Base-by-base conservation (phyloP, 2,888 invertebrate species). In the Diplazon laetatorius region DNA sequence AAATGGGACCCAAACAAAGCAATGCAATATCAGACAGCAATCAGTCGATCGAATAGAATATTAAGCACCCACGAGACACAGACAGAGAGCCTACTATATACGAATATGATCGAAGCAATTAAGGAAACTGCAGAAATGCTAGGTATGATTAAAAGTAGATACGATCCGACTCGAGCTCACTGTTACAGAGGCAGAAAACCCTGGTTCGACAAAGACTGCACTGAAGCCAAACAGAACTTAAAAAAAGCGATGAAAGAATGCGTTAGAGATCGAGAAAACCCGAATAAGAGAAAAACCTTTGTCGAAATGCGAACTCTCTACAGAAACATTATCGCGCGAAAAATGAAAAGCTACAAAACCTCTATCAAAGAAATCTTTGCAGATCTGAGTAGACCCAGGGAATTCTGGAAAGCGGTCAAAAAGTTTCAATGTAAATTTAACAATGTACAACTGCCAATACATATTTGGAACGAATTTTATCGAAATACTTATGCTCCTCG, bases 131-230 rank as follows among this genome's bases (percentile, higher is more conserved):
- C 39, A 20, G 9, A 35, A 14, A 25, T 14, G 2, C 4, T 30
- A 1, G 63, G 44, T 12, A n/a, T 63, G n/a, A 30, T 1, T 6
- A 63, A 22, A 44, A 20, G 12, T 4, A 2, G 10, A 37, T 18
- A 0, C 2, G 37, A 10, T 8, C 1, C 65, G 6, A 30, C n/a
- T 22, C 14, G 65, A 18, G 14, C 22, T 1, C 22, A 20, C 6
- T 16, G 5, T 20, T n/a, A 48, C 2, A 10, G 5, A 6, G 2
- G 48, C 2, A 16, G 22, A 50, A 66, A 66, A 42, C 50, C 50
- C 1, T 66, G 66, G 66, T 66, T 50, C 50, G 50, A 66, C 50
- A 50, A 12, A 50, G 66, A 66, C 0, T 66, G 66, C 66, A 35
- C 10, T 4, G 50, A 50, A 30, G 37, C 22, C 1, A 66, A 66